phyloP scores from a whole-genome alignment of 2,797 vertebrate species.

The Sebastes trivittatus region DNA sequence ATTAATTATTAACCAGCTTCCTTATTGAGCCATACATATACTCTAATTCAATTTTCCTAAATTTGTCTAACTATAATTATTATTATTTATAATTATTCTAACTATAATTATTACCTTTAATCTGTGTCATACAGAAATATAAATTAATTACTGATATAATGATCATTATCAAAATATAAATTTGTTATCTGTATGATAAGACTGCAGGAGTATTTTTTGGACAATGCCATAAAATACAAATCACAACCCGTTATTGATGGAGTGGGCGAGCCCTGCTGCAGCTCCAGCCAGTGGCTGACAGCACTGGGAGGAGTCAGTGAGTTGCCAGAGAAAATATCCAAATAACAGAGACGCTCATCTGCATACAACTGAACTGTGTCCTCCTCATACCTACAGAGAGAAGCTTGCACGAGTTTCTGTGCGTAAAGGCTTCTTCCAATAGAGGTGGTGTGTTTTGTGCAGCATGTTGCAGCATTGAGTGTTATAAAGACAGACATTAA shows the following conservation, averaged over 20 bases:
- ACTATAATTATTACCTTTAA: no score
- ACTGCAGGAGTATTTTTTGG: not conserved
- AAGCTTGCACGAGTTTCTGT: not conserved
- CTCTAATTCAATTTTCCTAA: no score
- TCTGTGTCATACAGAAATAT: no score
- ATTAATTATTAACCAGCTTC: no score
- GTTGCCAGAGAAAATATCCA: constrained; percentile 62
- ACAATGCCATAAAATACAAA: not conserved
- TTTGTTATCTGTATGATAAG: not conserved
- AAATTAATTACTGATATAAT: no score
- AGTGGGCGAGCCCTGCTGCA: constrained; percentile 34
- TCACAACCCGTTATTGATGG: not conserved
- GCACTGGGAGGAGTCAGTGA: constrained; percentile 59
- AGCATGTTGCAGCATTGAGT: not conserved
- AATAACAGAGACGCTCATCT: constrained; percentile 12
- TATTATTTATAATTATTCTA: no score
- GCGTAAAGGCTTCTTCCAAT: not conserved
- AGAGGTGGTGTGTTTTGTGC: not conserved
- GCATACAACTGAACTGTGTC: not conserved
- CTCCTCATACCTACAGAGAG: not conserved
- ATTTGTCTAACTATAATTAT: no score
- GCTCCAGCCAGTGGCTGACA: constrained; percentile 50
- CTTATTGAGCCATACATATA: no score
- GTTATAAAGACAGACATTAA: not conserved
- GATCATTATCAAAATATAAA: no score